Conservation (phyloP, 2,888 invertebrate genomes). For the Cataglyphis albicans region DNA sequence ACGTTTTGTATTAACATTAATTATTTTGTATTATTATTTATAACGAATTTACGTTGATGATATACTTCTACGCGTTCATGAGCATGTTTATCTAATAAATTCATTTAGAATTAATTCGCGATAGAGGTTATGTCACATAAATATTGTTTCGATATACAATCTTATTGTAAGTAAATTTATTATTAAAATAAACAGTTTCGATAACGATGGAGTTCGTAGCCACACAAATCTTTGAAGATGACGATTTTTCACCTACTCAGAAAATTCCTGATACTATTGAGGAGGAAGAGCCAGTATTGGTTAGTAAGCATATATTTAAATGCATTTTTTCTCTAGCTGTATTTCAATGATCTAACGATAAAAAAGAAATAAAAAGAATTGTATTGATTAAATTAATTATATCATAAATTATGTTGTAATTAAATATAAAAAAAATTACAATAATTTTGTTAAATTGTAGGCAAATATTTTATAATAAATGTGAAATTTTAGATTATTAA, state of each 20-base stretch:
- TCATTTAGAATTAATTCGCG: no score
- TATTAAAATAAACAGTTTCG: no score
- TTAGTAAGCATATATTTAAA: not conserved
- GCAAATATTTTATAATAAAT: not conserved
- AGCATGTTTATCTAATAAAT: no score
- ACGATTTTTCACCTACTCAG: not conserved
- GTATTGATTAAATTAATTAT: not conserved
- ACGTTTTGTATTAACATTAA: no score
- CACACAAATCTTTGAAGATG: no score
- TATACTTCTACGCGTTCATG: no score
- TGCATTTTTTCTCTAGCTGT: not conserved
- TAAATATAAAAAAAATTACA: not conserved
- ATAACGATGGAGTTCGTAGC: no score
- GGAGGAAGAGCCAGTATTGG: not conserved
- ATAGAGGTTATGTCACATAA: no score
- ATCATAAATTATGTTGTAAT: not conserved
- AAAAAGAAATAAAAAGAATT: not conserved
- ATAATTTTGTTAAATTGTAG: not conserved
- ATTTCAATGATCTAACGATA: not conserved
- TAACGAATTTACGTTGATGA: no score
- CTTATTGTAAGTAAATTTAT: no score
- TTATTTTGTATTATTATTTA: no score
- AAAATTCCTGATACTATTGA: not conserved
- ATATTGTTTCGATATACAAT: no score
- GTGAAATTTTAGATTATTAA: not conserved